Conservation (phyloP, 2,888 invertebrate genomes). For the Bombylius major region DNA sequence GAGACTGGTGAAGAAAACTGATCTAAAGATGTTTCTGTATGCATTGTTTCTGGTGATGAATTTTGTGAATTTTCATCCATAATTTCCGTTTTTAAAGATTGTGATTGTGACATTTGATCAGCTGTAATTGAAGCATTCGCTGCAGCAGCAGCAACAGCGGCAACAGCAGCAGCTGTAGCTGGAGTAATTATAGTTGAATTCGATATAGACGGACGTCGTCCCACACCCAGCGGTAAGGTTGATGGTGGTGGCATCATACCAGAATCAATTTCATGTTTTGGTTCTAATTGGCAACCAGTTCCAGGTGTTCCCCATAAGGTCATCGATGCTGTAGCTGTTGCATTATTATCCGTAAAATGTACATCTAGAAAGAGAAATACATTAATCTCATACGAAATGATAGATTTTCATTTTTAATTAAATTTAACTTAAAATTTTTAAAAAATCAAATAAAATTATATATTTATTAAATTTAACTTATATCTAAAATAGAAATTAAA, state of each 20-base stretch:
- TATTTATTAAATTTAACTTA: conserved; percentile 1
- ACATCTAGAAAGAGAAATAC: conserved; percentile 27
- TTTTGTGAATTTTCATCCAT: conserved; percentile 56
- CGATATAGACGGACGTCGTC: conserved; percentile 50
- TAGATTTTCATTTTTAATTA: conserved; percentile 8
- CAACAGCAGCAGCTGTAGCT: not conserved
- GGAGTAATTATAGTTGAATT: not conserved
- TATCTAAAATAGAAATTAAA: conserved; percentile 9
- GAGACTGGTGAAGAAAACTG: conserved; percentile 18
- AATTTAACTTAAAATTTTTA: conserved; percentile 5
- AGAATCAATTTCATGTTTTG: conserved; percentile 42
- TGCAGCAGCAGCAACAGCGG: too few relatives aligned
- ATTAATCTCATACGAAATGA: conserved; percentile 14
- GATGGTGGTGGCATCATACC: conserved; percentile 59
- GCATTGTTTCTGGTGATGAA: conserved; percentile 23
- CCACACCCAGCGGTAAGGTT: conserved; percentile 45
- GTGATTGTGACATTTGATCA: conserved; percentile 41
- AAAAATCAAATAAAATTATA: conserved; percentile 5
- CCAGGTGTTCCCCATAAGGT: conserved; percentile 10
- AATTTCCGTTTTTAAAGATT: conserved; percentile 52
- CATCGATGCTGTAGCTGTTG: conserved; percentile 2
- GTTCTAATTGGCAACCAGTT: conserved; percentile 22
- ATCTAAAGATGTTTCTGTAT: conserved; percentile 37
- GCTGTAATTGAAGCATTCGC: conserved; percentile 40
- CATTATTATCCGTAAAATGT: conserved; percentile 27